Percentiles rank a stretch among this genome's conserved stretches.
phyloP scores from a whole-genome alignment of 2,888 invertebrate species.

The Caenorhabditis afra region DNA sequence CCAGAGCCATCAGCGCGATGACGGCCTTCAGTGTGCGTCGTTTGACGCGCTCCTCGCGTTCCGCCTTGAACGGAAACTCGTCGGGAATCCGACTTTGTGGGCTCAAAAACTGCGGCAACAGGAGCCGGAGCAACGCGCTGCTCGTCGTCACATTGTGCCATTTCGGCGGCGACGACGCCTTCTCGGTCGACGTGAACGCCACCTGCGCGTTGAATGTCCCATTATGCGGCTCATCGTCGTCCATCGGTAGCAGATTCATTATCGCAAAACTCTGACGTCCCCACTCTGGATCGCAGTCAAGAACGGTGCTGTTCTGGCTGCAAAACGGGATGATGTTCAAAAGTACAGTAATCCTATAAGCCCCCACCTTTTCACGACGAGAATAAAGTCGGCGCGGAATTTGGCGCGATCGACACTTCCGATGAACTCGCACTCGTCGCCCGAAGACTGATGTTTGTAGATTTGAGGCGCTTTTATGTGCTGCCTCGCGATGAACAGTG shows the following conservation, averaged over 20 bases:
- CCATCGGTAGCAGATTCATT: constrained; percentile 31
- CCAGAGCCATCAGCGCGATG: constrained; percentile 34
- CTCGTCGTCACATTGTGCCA: constrained; percentile 10
- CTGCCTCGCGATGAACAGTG: constrained; percentile 20
- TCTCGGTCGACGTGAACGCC: constrained; percentile 2
- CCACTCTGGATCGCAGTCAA: constrained; percentile 53
- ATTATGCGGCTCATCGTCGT: no score
- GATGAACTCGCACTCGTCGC: constrained; percentile 38
- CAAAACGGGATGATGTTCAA: neutral
- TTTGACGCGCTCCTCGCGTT: constrained; percentile 28
- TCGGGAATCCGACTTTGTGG: constrained; percentile 45
- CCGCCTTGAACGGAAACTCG: constrained; percentile 44
- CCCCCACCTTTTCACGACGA: constrained; percentile 30
- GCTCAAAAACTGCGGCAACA: constrained; percentile 3
- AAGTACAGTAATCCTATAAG: no score
- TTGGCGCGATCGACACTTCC: constrained; percentile 44
- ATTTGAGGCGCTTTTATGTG: constrained; percentile 38
- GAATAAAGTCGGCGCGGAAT: constrained; percentile 34
- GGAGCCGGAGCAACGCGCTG: neutral
- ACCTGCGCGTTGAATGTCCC: no score
- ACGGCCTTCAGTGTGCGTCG: constrained; percentile 38
- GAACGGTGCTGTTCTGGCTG: neutral
- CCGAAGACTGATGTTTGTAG: neutral
- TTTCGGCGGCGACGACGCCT: neutral
- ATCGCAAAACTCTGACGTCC: constrained; percentile 45